A percentile compares a stretch with the other conserved stretches of the same genome.
Conservation (phyloP, 2,888 invertebrate species). For the Diloba caeruleocephala region DNA sequence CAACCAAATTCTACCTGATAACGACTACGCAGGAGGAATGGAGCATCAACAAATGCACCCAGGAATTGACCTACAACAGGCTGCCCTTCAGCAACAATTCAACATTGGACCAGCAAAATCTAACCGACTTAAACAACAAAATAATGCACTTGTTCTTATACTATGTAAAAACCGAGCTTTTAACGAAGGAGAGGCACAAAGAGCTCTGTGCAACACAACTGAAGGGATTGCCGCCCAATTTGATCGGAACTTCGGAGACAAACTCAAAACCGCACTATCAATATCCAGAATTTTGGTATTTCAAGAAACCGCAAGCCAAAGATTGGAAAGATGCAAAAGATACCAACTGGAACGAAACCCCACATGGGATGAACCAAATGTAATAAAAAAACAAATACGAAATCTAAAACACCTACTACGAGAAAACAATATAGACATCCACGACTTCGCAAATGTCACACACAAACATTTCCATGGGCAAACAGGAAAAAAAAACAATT, state of each 20-base stretch:
- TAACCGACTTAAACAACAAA: conserved; percentile 4
- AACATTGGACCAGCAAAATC: conserved; percentile 1
- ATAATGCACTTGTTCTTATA: conserved; percentile 3
- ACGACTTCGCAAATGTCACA: too few relatives aligned
- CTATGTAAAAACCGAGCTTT: conserved; percentile 17
- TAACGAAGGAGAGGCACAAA: conserved; percentile 13
- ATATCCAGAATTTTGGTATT: conserved; percentile 8
- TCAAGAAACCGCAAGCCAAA: too few relatives aligned
- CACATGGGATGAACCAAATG: too few relatives aligned
- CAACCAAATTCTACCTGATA: conserved; percentile 8
- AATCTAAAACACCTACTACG: too few relatives aligned
- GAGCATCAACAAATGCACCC: too few relatives aligned
- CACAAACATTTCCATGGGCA: conserved; percentile 9
- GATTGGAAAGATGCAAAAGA: too few relatives aligned
- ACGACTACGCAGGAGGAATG: too few relatives aligned
- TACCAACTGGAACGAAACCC: too few relatives aligned
- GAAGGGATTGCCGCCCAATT: conserved; percentile 10
- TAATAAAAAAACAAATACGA: too few relatives aligned
- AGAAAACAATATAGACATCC: too few relatives aligned
- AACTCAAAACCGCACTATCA: conserved; percentile 1
- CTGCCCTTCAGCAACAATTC: conserved; percentile 1
- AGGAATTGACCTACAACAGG: not conserved
- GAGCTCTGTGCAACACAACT: conserved; percentile 5
- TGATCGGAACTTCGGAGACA: conserved; percentile 2
- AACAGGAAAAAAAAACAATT: conserved; percentile 3